Conservation (phyloP, 2,888 invertebrate species). For the Metallyticus violacea region DNA sequence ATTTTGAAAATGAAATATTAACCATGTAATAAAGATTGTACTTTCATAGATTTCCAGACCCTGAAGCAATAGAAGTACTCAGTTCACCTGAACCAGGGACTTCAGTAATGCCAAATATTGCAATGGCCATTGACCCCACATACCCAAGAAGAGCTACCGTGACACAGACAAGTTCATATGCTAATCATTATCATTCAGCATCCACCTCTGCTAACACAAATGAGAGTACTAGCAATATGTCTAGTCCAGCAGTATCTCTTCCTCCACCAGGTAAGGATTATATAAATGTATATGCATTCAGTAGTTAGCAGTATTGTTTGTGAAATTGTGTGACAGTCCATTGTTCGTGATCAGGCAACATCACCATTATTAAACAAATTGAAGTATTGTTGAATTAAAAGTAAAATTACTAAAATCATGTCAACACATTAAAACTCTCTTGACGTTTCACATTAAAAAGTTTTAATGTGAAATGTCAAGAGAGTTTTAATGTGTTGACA, state of each 20-base stretch:
- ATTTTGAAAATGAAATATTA: no score
- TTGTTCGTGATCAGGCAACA: neutral
- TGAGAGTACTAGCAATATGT: conserved; percentile 38
- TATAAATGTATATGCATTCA: neutral
- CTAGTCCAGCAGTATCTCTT: conserved; percentile 44
- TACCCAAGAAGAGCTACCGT: conserved; percentile 45
- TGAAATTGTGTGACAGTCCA: neutral
- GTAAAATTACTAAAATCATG: no score
- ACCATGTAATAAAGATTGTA: neutral
- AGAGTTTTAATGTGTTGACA: no score
- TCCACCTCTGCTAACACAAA: conserved; percentile 22
- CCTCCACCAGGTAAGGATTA: conserved; percentile 40
- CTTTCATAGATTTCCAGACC: conserved; percentile 48
- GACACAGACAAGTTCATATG: conserved; percentile 2
- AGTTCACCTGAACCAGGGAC: conserved; percentile 38
- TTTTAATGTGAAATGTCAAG: no score
- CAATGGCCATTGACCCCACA: conserved; percentile 66
- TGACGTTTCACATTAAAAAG: no score
- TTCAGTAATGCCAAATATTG: conserved; percentile 54
- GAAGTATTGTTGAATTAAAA: no score
- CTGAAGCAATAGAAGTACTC: conserved; percentile 47
- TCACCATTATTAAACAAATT: no score
- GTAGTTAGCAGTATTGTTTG: neutral
- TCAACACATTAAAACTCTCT: no score
- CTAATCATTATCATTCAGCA: neutral